Evolutionary conservation across 2,888 invertebrate genomes (phyloP).

Genomic region (Pandemis corylana): DNA sequence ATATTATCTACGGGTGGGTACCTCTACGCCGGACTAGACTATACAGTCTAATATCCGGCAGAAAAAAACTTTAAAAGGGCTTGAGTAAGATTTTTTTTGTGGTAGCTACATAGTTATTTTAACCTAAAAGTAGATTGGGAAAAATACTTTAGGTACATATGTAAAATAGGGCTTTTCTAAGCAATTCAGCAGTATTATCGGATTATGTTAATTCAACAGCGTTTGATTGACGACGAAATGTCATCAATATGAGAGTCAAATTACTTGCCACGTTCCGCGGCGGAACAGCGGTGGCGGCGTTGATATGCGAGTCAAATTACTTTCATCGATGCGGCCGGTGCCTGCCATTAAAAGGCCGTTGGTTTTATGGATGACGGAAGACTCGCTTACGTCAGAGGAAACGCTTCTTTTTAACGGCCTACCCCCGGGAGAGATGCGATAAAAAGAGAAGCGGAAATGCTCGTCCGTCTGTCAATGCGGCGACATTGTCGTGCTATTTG

Average conservation of each 20-base stretch:
- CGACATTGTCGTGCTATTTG: constrained; percentile 83
- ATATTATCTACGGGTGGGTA: neutral
- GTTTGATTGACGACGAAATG: constrained; percentile 20
- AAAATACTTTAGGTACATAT: too few species aligned
- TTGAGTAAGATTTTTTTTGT: too few species aligned
- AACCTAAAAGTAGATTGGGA: too few species aligned
- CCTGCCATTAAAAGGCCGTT: constrained; percentile 51
- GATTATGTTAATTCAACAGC: constrained; percentile 19
- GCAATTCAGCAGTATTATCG: constrained; percentile 5
- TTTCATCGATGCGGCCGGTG: constrained; percentile 47
- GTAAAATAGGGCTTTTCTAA: neutral
- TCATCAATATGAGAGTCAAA: constrained; percentile 48
- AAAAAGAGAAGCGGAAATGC: constrained; percentile 81
- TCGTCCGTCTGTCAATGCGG: constrained; percentile 78
- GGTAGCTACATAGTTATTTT: neutral
- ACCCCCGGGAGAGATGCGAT: constrained; percentile 51
- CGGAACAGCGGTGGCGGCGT: constrained; percentile 39
- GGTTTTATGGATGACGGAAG: constrained; percentile 64
- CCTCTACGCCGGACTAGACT: too few species aligned
- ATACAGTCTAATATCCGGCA: neutral
- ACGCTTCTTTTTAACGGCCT: constrained; percentile 55
- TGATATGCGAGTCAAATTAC: constrained; percentile 61
- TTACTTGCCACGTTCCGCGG: constrained; percentile 52
- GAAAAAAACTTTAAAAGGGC: neutral
- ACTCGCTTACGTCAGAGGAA: constrained; percentile 69